These are phyloP conservation scores for Drosophila hamatofila DNA, from an alignment of 2,888 invertebrate species.

Conservation along the genomic window DNA sequence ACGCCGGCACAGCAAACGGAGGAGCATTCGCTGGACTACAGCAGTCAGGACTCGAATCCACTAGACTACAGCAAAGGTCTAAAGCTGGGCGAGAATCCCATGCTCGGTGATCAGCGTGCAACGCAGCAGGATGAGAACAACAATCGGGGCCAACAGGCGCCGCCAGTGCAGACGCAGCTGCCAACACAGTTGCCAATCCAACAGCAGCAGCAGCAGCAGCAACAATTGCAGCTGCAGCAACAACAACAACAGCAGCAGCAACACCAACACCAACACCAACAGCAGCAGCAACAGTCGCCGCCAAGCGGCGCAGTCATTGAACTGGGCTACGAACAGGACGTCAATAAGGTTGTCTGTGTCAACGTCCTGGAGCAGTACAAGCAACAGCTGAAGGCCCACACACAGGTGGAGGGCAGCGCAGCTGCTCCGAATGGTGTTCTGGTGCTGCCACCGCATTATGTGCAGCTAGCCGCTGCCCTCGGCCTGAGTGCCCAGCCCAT, in stretches of 20 bases:
- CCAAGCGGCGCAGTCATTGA: conserved; percentile 55
- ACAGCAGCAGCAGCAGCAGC: conserved; percentile 24
- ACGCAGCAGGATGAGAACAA: conserved; percentile 83
- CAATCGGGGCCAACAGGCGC: conserved; percentile 73
- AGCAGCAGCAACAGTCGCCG: conserved; percentile 20
- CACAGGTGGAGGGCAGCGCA: conserved; percentile 61
- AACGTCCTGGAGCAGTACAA: conserved; percentile 82
- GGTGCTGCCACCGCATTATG: conserved; percentile 87
- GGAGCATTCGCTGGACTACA: conserved; percentile 83
- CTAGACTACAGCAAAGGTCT: conserved; percentile 86
- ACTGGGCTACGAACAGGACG: conserved; percentile 65
- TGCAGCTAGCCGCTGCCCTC: conserved; percentile 87
- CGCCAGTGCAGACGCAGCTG: conserved; percentile 28
- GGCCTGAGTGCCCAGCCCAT: conserved; percentile 83
- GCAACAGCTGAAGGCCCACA: conserved; percentile 77
- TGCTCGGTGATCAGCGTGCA: conserved; percentile 40
- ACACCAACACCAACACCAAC: conserved; percentile 10
- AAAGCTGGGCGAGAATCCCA: conserved; percentile 50
- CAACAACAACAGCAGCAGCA: conserved; percentile 15
- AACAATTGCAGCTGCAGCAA: conserved; percentile 7
- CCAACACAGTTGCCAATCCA: conserved; percentile 3
- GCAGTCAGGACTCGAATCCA: conserved; percentile 85
- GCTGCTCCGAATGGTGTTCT: conserved; percentile 86
- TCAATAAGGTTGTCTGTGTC: conserved; percentile 72
- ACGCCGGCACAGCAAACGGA: conserved; percentile 73